Conservation (phyloP, 1,140 invertebrate genomes). For the Drosophila nigrodunni region DNA sequence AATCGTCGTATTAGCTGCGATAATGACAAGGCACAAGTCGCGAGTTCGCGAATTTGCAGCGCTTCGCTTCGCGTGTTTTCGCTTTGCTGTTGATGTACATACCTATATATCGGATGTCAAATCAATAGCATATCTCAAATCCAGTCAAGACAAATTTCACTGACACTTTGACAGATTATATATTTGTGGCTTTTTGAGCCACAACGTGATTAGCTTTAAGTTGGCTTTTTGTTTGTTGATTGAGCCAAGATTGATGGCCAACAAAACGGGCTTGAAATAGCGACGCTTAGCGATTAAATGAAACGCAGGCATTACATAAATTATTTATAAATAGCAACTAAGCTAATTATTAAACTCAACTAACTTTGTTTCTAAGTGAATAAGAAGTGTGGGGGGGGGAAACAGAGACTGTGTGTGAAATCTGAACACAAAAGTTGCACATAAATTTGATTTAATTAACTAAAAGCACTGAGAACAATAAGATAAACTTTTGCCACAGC, state of each 20-base stretch:
- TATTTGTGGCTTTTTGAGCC: constrained; percentile 46
- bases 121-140: constrained; percentile 53
- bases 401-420: neutral
- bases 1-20: constrained; percentile 61
- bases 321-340: neutral
- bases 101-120: constrained; percentile 38
- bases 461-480: constrained; percentile 59
- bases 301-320: neutral
- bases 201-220: constrained; percentile 52
- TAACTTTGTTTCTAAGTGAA: neutral
- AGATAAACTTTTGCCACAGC: constrained; percentile 26
- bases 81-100: neutral
- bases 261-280: neutral
- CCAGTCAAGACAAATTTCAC: constrained; percentile 65
- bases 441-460: constrained; percentile 78
- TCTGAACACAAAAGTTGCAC: constrained; percentile 12
- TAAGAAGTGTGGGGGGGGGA: neutral
- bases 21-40: constrained; percentile 62
- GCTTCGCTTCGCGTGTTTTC: neutral
- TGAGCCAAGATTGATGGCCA: constrained; percentile 48
- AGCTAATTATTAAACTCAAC: neutral
- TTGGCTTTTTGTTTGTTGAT: constrained; percentile 21
- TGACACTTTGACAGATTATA: constrained; percentile 78
- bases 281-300: too few relatives aligned
- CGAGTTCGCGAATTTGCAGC: constrained; percentile 2